phyloP scores from a whole-genome alignment of 2,888 invertebrate species.

The Chouioia cunea region DNA sequence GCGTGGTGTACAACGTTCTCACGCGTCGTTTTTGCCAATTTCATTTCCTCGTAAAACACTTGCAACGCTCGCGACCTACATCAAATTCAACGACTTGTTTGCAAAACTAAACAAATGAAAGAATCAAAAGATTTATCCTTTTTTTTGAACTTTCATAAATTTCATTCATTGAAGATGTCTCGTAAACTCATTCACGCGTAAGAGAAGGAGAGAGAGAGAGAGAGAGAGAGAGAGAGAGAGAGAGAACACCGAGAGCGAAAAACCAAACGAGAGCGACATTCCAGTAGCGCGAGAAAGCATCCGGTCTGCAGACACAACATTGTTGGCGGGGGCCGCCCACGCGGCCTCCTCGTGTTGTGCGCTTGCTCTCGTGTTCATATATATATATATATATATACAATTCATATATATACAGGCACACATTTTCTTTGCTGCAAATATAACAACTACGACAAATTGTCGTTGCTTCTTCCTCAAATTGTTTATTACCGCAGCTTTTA shows the following conservation, averaged over 20 bases:
- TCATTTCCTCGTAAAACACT: no score
- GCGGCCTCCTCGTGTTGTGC: conserved; percentile 7
- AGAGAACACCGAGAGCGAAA: background rate
- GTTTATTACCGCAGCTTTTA: no score
- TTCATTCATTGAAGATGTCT: background rate
- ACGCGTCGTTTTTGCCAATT: no score
- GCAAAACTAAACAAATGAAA: no score
- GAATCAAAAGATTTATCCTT: no score
- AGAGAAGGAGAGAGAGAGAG: conserved; percentile 13
- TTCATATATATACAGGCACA: no score
- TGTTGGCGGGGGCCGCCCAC: conserved; percentile 24
- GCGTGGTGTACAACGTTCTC: no score
- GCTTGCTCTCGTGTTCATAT: no score
- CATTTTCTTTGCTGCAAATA: no score
- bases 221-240: conserved; percentile 24
- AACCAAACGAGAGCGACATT: conserved; percentile 11
- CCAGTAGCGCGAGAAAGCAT: conserved; percentile 47
- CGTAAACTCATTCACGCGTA: background rate
- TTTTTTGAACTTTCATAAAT: background rate
- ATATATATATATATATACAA: no score
- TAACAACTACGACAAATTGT: no score
- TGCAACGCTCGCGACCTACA: background rate
- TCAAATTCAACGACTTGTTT: background rate
- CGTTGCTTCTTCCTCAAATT: no score
- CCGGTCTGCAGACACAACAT: conserved; percentile 43